These are phyloP conservation scores for Hemicrepidius hirtus DNA, from an alignment of 2,888 invertebrate genomes.

Conservation along the genomic window DNA sequence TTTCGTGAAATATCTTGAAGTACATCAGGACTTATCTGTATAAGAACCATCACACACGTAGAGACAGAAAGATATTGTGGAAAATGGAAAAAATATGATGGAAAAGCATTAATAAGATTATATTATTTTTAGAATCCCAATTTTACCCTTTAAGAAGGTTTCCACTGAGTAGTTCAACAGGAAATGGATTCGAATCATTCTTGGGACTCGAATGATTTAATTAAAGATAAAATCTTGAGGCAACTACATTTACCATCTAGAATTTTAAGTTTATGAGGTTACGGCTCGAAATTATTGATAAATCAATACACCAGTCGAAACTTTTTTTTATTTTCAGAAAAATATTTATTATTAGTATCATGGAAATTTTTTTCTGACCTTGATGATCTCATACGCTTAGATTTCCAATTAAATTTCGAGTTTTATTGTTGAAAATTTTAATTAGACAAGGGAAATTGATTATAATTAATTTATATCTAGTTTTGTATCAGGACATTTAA, in stretches of 20 bases:
- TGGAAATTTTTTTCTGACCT: no score
- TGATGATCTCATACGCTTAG: no score
- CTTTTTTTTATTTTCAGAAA: neutral
- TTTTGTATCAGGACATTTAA: neutral
- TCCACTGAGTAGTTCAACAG: no score
- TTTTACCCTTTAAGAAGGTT: no score
- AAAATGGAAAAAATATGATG: no score
- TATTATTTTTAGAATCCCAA: no score
- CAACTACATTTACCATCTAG: constrained; percentile 8
- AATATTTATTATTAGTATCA: no score
- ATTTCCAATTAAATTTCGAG: no score
- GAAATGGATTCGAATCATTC: no score
- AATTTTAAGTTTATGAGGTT: constrained; percentile 11
- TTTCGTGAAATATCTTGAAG: constrained; percentile 3
- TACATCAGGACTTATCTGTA: neutral
- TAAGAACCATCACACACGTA: neutral
- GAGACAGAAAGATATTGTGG: neutral
- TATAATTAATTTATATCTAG: neutral
- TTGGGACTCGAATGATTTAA: constrained; percentile 3
- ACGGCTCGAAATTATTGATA: constrained; percentile 2
- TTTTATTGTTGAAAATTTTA: no score
- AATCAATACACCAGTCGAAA: neutral
- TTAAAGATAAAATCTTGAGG: constrained; percentile 22
- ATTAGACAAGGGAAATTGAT: no score
- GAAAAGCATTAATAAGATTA: no score